A percentile compares a stretch with the other conserved stretches of the same genome.
phyloP scores from a whole-genome alignment of 2,113 vertebrate species.

The Crotalus horridus region DNA sequence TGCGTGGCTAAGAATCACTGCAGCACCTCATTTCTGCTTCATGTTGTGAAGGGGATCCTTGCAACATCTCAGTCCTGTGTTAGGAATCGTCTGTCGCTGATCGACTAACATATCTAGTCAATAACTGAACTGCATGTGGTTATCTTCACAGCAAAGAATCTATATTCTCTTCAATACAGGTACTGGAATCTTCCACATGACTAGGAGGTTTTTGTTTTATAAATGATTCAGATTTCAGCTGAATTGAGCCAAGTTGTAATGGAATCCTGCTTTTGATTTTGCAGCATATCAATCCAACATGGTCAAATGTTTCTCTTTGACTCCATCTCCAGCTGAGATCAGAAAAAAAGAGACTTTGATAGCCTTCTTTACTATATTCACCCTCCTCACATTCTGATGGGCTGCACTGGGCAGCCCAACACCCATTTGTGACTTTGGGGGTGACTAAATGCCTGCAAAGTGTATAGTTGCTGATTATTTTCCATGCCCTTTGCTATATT shows the following conservation, averaged over 20 bases:
- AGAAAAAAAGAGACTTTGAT: background rate
- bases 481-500: constrained; percentile 56
- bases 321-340: background rate
- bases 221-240: background rate
- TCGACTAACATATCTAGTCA: background rate
- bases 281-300: background rate
- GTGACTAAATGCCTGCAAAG: constrained; percentile 50
- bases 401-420: background rate
- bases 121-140: background rate
- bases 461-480: constrained; percentile 49
- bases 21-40: background rate
- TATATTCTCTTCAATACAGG: background rate
- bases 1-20: background rate
- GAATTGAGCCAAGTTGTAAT: background rate
- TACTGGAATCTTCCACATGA: background rate
- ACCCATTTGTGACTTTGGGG: background rate
- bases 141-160: background rate
- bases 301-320: background rate
- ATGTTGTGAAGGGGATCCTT: background rate
- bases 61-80: background rate
- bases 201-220: background rate
- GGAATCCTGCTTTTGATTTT: background rate
- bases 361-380: background rate
- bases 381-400: background rate
- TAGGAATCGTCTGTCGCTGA: background rate